These are phyloP conservation scores for Hippoglossus stenolepis DNA, from an alignment of 2,113 vertebrate genomes.

Conservation along the genomic window DNA sequence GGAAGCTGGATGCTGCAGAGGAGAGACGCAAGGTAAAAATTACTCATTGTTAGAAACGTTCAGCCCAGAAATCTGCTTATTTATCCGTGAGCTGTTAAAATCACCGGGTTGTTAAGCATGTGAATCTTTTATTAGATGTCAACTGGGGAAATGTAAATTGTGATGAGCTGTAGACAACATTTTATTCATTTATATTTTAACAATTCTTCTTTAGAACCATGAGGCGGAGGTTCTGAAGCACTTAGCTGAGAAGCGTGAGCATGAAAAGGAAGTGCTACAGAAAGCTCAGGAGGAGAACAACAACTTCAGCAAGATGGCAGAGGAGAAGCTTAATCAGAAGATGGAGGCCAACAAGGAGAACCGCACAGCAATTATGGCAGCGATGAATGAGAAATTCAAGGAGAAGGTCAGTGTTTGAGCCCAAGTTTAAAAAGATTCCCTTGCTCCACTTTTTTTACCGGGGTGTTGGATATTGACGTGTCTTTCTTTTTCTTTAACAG, in stretches of 20 bases:
- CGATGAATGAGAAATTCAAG: constrained; percentile 95
- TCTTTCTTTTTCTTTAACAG: constrained; percentile 68
- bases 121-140: not conserved
- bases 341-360: constrained; percentile 99
- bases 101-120: not conserved
- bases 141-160: not conserved
- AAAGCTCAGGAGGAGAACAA: constrained; percentile 97
- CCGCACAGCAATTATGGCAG: constrained; percentile 93
- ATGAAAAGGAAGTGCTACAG: constrained; percentile 95
- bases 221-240: constrained; percentile 97
- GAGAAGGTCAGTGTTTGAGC: constrained; percentile 86
- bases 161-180: not conserved
- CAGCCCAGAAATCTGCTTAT: too few species aligned
- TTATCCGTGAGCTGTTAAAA: too few species aligned
- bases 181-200: not conserved
- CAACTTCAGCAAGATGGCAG: constrained; percentile 98
- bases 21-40: constrained; percentile 93
- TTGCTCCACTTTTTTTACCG: not conserved
- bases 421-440: not conserved
- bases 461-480: not conserved
- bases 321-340: constrained; percentile 97
- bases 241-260: constrained; percentile 95
- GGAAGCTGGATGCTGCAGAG: constrained; percentile 95
- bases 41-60: too few species aligned
- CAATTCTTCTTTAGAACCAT: constrained; percentile 83